Percentiles rank a stretch among this genome's conserved stretches.
Conservation (phyloP, 2,888 invertebrate species). For the Entomobrya multifasciata region DNA sequence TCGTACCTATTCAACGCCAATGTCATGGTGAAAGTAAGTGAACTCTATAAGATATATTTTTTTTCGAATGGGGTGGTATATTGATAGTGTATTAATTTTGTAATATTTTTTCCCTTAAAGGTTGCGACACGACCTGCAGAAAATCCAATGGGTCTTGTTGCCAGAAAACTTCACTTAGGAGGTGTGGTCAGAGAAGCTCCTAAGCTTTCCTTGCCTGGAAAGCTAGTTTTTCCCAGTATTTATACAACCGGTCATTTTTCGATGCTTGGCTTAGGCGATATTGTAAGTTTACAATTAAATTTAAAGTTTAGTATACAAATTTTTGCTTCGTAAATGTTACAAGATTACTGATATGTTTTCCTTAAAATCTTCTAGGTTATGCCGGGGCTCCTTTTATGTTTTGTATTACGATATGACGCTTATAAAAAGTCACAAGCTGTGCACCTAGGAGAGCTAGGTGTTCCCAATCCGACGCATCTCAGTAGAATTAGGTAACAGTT, state of each 20-base stretch:
- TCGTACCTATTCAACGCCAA: constrained; percentile 99
- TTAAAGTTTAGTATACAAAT: neutral
- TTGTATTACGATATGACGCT: constrained; percentile 97
- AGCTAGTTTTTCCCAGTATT: constrained; percentile 97
- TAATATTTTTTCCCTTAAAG: constrained; percentile 81
- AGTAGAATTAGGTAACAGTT: constrained; percentile 82
- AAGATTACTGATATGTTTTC: neutral
- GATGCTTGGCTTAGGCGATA: constrained; percentile 90
- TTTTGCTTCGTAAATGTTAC: neutral
- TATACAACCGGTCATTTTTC: constrained; percentile 98
- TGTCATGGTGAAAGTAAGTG: constrained; percentile 97
- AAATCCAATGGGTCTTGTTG: constrained; percentile 96
- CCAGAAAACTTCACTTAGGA: constrained; percentile 94
- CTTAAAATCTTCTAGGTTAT: constrained; percentile 86
- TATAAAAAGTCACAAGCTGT: constrained; percentile 95
- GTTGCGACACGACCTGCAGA: constrained; percentile 92
- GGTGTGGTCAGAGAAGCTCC: constrained; percentile 92
- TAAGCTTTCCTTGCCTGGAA: constrained; percentile 96
- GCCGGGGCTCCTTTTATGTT: constrained; percentile 97
- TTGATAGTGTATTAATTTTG: too few relatives aligned
- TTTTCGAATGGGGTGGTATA: too few relatives aligned
- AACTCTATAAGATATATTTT: too few relatives aligned
- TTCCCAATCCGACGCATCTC: constrained; percentile 84
- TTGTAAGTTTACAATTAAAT: constrained; percentile 82
- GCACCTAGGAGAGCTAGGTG: constrained; percentile 84